A percentile compares a stretch with the other conserved stretches of the same genome.
phyloP scores from a whole-genome alignment of 2,888 invertebrate species.

The Cryptophagus acutangulus region DNA sequence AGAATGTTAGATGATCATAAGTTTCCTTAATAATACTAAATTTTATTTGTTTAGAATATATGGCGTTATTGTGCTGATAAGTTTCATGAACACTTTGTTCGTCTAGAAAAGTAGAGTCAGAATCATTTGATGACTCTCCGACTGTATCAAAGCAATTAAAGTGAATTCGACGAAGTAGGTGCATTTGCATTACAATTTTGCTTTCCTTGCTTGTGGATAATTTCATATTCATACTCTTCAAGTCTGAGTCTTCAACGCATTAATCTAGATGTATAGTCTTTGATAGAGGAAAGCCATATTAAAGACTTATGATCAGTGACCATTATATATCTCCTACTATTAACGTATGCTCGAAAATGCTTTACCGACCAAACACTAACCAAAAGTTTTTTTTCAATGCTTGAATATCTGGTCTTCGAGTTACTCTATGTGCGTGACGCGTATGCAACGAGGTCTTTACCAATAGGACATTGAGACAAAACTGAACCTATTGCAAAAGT shows the following conservation, averaged over 20 bases:
- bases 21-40: too few species aligned
- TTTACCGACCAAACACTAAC: constrained; percentile 23
- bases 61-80: too few species aligned
- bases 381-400: constrained; percentile 27
- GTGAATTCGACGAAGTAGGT: constrained; percentile 12
- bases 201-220: constrained; percentile 30
- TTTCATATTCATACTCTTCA: constrained; percentile 32
- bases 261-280: constrained; percentile 30
- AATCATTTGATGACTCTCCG: background rate
- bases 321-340: constrained; percentile 29
- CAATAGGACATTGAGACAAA: constrained; percentile 19
- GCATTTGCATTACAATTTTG: too few species aligned
- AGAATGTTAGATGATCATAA: too few species aligned
- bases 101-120: too few species aligned
- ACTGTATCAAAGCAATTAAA: constrained; percentile 11
- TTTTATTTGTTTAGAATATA: too few species aligned
- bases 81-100: too few species aligned
- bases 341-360: constrained; percentile 18
- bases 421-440: constrained; percentile 22
- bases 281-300: constrained; percentile 25
- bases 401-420: constrained; percentile 19
- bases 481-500: constrained; percentile 25
- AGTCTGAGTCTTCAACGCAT: constrained; percentile 33
- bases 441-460: constrained; percentile 24
- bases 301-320: constrained; percentile 37